Evolutionary conservation across 92 coral and sea anemone genomes (phyloP), one percentile per base, ranked within the genome.

Genomic region (Bergia sp.): DNA sequence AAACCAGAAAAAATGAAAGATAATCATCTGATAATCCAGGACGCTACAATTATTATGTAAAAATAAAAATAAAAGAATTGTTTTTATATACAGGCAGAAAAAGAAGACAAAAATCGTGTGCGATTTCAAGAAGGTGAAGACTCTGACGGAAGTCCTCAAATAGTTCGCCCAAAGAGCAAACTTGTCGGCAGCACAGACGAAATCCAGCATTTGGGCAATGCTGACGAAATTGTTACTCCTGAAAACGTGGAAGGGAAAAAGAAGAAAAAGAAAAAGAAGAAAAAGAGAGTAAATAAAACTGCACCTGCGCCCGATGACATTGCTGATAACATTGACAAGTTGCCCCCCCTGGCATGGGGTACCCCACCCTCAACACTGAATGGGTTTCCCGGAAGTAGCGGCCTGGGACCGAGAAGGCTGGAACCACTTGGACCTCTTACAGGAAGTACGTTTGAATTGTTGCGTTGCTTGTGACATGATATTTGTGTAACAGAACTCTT

Each of bases 191-290:
- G 76, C 20, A 13, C 76, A 65, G 86, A 82, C 7, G 86, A 66
- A 12, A 73, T 82, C 12, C 86, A 65, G 41, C 86, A 15, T 0
- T 64, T 82, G 13, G 42, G 86, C 15, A 69, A 43, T 29, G 36
- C 7, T 29, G 88, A 88, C 49, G 76, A 91, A 20, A 53, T 58
- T 67, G 64, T 72, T 37, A 80, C 83, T 5, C 76, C 91, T 49
- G 94, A 90, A n/a, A 74, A 74, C 37, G 90, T 80, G 36, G 95
- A 87, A 13, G 92, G 78, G 42, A 89, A 82, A 75, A 89, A 82
- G 86, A 94, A 92, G 86, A 94, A 92, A 81, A 96, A 94, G 86
- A 96, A 95, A 92, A 96, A 93, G 81, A 94, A 91, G 92, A 93
- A 88, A 72, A 91, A 49, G 45, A 92, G 86, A 75, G 78, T 73